phyloP scores from a whole-genome alignment of 2,797 vertebrate species.

The Nannoperca australis region DNA sequence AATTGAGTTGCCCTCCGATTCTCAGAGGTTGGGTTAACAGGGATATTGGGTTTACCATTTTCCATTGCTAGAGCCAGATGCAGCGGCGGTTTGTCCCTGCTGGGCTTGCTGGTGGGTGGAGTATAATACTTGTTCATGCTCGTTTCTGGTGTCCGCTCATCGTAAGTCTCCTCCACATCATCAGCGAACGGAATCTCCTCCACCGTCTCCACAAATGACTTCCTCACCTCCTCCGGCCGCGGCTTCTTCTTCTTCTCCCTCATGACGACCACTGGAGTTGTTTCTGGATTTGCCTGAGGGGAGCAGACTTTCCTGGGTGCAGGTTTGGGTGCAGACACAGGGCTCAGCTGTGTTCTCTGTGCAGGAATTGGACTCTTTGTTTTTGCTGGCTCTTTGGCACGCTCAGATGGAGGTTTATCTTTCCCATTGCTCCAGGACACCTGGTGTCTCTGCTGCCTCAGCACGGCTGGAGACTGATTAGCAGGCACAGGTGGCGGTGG shows the following conservation, averaged over 20 bases:
- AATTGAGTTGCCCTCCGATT: constrained; percentile 85
- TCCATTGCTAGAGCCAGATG: constrained; percentile 87
- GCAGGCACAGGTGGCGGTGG: constrained; percentile 94
- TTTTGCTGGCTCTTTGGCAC: constrained; percentile 56
- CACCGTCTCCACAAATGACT: constrained; percentile 96
- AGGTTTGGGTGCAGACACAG: constrained; percentile 61
- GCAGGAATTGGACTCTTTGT: constrained; percentile 73
- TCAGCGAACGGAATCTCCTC: constrained; percentile 98
- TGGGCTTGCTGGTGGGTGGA: constrained; percentile 88
- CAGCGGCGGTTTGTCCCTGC: constrained; percentile 77
- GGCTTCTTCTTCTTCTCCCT: constrained; percentile 83
- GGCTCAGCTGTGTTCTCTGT: constrained; percentile 71
- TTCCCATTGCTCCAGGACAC: constrained; percentile 86
- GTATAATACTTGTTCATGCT: constrained; percentile 89
- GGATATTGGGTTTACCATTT: constrained; percentile 88
- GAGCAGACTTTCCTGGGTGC: constrained; percentile 66
- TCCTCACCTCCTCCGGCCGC: constrained; percentile 83
- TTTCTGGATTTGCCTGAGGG: constrained; percentile 50
- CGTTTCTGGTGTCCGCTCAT: constrained; percentile 90
- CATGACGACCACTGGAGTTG: constrained; percentile 79
- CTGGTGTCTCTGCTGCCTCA: constrained; percentile 85
- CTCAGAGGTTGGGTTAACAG: constrained; percentile 69
- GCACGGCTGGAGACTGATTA: constrained; percentile 93
- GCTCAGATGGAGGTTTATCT: constrained; percentile 67
- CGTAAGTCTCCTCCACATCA: constrained; percentile 93